Conservation (phyloP, 1,140 invertebrate species). For the Leptinotarsa lineolata region DNA sequence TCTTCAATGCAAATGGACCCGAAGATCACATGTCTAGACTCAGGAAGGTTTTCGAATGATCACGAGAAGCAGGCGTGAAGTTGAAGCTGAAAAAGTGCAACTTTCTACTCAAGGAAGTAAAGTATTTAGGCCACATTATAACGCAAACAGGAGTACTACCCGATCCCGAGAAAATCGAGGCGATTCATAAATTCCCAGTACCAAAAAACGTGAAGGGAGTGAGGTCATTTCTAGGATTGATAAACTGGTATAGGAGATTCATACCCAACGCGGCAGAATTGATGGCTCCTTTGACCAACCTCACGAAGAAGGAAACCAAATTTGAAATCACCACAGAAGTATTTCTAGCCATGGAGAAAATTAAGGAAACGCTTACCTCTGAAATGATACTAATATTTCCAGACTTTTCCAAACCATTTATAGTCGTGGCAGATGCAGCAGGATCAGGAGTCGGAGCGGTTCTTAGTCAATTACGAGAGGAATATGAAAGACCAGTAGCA, state of each 20-base stretch:
- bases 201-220: conserved; percentile 26
- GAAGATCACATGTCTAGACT: conserved; percentile 6
- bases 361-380: neutral
- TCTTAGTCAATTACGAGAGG: conserved; percentile 21
- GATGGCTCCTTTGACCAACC: conserved; percentile 19
- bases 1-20: conserved; percentile 8
- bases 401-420: conserved; percentile 51
- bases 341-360: conserved; percentile 13
- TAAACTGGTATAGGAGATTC: conserved; percentile 34
- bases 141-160: conserved; percentile 16
- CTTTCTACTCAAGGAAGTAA: conserved; percentile 21
- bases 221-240: conserved; percentile 16
- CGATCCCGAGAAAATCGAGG: conserved; percentile 28
- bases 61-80: conserved; percentile 9
- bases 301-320: conserved; percentile 9
- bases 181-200: conserved; percentile 26
- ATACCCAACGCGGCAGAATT: conserved; percentile 25
- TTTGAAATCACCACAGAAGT: conserved; percentile 8
- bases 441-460: conserved; percentile 35
- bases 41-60: neutral
- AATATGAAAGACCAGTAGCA: conserved; percentile 13
- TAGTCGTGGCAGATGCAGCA: conserved; percentile 51
- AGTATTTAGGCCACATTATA: conserved; percentile 31
- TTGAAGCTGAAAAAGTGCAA: conserved; percentile 19
- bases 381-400: conserved; percentile 37